Percentiles rank a stretch among this genome's conserved stretches.
Evolutionary conservation across 2,888 invertebrate genomes (phyloP).

Genomic region (Morpho achilles): DNA sequence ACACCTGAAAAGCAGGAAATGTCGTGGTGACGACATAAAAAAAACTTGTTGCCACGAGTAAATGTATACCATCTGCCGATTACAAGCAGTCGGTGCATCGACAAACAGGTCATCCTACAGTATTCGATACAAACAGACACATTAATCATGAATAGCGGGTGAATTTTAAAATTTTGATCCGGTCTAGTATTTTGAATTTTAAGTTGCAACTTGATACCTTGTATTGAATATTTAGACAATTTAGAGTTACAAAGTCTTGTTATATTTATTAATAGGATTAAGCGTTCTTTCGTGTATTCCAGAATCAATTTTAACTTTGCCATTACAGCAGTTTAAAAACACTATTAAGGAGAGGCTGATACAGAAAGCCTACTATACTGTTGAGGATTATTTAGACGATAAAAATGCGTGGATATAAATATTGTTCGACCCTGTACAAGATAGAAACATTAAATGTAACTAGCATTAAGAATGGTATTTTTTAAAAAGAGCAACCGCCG

Average conservation of each 20-base stretch:
- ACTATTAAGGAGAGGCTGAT: no score
- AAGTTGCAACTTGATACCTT: slow-evolving; percentile 26
- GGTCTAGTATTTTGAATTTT: slow-evolving; percentile 37
- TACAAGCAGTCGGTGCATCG: slow-evolving; percentile 62
- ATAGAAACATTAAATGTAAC: no score
- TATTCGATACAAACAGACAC: slow-evolving; percentile 52
- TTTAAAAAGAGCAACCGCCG: no score
- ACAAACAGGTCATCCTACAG: slow-evolving; percentile 63
- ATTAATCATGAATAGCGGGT: slow-evolving; percentile 52
- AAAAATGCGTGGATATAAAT: no score
- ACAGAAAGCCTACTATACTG: no score
- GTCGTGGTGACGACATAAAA: slow-evolving; percentile 12
- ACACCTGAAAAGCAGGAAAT: slow-evolving; percentile 21
- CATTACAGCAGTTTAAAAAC: no score
- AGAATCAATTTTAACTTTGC: no score
- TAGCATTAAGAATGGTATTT: no score
- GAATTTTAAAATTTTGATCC: slow-evolving; percentile 43
- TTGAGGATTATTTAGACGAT: no score
- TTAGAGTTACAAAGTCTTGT: background rate
- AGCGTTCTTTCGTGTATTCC: no score
- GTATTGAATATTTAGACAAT: slow-evolving; percentile 13
- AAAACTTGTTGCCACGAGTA: slow-evolving; percentile 47
- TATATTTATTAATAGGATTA: background rate
- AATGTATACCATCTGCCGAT: slow-evolving; percentile 63
- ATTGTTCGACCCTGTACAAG: no score